These are phyloP conservation scores for Seira sanloemensis DNA, from an alignment of 2,888 invertebrate species.

Conservation along the genomic window DNA sequence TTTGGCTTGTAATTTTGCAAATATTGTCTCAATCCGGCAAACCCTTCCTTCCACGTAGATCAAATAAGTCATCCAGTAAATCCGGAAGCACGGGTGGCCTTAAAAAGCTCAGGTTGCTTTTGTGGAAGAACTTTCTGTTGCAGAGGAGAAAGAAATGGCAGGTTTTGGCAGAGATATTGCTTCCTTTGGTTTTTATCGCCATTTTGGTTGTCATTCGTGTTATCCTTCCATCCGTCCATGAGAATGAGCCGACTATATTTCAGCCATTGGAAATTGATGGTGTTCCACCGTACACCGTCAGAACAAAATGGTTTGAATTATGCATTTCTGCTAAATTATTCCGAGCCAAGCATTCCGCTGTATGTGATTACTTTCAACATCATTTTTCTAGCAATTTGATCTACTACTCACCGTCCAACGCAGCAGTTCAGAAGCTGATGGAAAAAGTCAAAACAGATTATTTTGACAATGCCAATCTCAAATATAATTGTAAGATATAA, in stretches of 20 bases:
- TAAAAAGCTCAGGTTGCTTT: slow-evolving; percentile 80
- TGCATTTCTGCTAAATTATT: too few species aligned
- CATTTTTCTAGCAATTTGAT: slow-evolving; percentile 67
- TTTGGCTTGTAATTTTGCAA: background rate
- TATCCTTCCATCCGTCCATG: slow-evolving; percentile 80
- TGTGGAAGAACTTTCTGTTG: slow-evolving; percentile 90
- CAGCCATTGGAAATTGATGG: slow-evolving; percentile 73
- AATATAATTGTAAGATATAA: slow-evolving; percentile 72
- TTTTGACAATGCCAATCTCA: slow-evolving; percentile 58
- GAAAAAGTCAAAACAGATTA: slow-evolving; percentile 67
- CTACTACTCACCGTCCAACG: slow-evolving; percentile 70
- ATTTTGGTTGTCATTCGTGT: slow-evolving; percentile 85
- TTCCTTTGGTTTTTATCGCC: slow-evolving; percentile 82
- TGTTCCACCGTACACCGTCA: slow-evolving; percentile 61
- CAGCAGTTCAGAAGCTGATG: slow-evolving; percentile 69
- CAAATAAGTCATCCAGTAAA: background rate
- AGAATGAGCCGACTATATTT: slow-evolving; percentile 75
- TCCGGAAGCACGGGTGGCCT: background rate
- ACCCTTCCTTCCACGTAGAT: background rate
- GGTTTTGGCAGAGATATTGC: slow-evolving; percentile 82
- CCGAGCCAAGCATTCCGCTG: too few species aligned
- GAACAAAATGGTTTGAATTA: slow-evolving; percentile 68
- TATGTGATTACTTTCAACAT: too few species aligned
- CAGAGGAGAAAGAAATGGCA: slow-evolving; percentile 84
- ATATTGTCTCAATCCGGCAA: background rate